A percentile compares a stretch with the other conserved stretches of the same genome.
Conservation (phyloP, 2,797 vertebrate species). For the Crypturellus tataupa region DNA sequence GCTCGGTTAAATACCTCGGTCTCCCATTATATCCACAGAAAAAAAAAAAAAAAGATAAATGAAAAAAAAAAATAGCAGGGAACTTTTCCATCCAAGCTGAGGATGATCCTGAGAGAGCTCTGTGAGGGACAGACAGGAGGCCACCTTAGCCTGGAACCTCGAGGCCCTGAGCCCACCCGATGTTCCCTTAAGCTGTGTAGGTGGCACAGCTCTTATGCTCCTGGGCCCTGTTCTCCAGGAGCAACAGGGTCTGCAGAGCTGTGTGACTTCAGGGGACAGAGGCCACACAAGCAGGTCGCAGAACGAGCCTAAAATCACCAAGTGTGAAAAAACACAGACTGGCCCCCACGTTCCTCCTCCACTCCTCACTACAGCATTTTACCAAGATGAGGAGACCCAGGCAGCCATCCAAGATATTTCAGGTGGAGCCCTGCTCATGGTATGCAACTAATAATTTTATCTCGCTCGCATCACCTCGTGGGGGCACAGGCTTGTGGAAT, state of each 20-base stretch:
- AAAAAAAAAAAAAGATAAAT: background rate
- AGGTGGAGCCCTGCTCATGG: background rate
- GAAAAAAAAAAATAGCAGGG: background rate
- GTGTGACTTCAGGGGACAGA: background rate
- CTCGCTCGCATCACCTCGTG: background rate
- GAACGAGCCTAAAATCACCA: background rate
- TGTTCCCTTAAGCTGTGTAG: background rate
- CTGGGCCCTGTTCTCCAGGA: background rate
- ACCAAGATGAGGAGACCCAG: fast-evolving
- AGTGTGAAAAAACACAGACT: background rate
- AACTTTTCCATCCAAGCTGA: background rate
- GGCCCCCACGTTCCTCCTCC: background rate
- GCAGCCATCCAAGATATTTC: background rate
- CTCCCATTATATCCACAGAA: background rate
- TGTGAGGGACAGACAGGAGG: fast-evolving
- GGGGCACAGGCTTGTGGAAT: fast-evolving
- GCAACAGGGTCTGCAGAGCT: background rate
- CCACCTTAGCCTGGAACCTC: background rate
- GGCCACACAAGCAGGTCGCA: background rate
- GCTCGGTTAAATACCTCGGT: background rate
- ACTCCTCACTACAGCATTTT: background rate
- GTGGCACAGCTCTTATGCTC: background rate
- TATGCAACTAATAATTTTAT: background rate
- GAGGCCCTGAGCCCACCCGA: background rate
- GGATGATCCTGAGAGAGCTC: fast-evolving